Base-by-base conservation (phyloP, 2,113 vertebrate genomes). In the Corythornis madagascariensis region DNA sequence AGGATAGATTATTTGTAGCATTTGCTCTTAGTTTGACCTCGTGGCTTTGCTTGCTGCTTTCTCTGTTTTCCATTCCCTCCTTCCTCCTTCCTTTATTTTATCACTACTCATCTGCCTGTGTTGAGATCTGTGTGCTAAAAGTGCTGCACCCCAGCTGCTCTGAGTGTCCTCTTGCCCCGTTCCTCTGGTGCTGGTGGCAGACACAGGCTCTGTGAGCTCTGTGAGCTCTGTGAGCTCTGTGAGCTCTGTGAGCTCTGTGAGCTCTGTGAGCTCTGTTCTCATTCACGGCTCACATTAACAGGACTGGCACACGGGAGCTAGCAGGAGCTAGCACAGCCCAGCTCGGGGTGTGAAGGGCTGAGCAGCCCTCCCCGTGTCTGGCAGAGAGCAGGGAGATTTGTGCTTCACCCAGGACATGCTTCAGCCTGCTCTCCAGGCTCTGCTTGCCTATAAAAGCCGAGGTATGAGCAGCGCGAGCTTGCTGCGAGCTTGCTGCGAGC, bases 1-100 rank as follows among this genome's bases (percentile, higher is more conserved):
- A 93, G 92, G 87, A 92, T 59, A 73, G 16, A 74, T 83, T 96
- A 71, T 69, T 59, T 64, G 18, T 57, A 76, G 61, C 15, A 35
- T 79, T 90, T 96, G 45, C 24, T 90, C 83, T 83, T 92, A 66
- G 29, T 80, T 71, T 92, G 64, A 95, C 89, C 83, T 92, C 91
- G 57, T 84, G 89, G 26, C 21, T 94, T 94, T 65, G n/a, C 59
- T 90, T 88, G n/a, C 47, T 70, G 24, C 24, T 42, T 66, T 33
- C 22, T 8, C 19, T 55, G 7, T 35, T 26, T 1, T 12, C 6
- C 7, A 3, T 65, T 48, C n/a, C 25, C 6, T 31, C 10, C 7
- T 26, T 25, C 13, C 12, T 52, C 11, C 10, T 4, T 87, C 40
- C 9, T 50, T 6, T 26, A 38, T 87, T 78, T 67, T 21, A 17